Evolutionary conservation across 2,888 invertebrate species (phyloP), one percentile per base, ranked within the genome.

Genomic region (Drosophila paranaensis): DNA sequence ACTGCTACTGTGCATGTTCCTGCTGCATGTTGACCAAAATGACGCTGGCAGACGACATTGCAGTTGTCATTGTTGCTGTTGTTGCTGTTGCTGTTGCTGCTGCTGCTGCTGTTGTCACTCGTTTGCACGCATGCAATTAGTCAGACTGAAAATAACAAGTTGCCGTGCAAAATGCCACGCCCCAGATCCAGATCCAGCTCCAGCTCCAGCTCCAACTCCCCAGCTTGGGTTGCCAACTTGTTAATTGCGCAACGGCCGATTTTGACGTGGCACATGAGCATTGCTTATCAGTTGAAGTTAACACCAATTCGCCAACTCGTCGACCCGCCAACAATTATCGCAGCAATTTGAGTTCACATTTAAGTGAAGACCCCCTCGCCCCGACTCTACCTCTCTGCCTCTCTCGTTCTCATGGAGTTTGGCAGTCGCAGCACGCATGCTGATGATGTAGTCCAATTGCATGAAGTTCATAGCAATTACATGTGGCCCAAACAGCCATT

Each of bases 401-500:
- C 27, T 6, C 27, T 4, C 5, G 37, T 30, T 27, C 30, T 14
- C 37, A 37, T 53, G 10, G 81, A 73, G 66, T 57, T 77, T 46
- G 45, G 35, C 66, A 82, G 71, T 78, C 82, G 33, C 25, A 56
- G 82, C 82, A 82, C 82, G 88, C 85, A 78, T 73, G 33, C 30
- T 54, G 62, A 51, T 71, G 68, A 73, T 68, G 65, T 37, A 56
- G 30, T 63, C 67, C 61, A 46, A 79, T 71, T 68, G 48, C 53
- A 86, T 77, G 71, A 74, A 84, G 88, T 86, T 82, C 84, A 86
- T 88, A 84, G 82, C 89, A 86, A 88, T 88, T 82, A 86, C 80
- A 69, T 71, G 71, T 55, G 58, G 53, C 58, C 63, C 62, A 51
- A 70, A 74, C 71, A 67, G 72, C 63, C 74, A 78, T 76, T 50